Evolutionary conservation across 2,113 vertebrate species (phyloP), one percentile per base, ranked within the genome.

Genomic region (Irena cyanogastra): DNA sequence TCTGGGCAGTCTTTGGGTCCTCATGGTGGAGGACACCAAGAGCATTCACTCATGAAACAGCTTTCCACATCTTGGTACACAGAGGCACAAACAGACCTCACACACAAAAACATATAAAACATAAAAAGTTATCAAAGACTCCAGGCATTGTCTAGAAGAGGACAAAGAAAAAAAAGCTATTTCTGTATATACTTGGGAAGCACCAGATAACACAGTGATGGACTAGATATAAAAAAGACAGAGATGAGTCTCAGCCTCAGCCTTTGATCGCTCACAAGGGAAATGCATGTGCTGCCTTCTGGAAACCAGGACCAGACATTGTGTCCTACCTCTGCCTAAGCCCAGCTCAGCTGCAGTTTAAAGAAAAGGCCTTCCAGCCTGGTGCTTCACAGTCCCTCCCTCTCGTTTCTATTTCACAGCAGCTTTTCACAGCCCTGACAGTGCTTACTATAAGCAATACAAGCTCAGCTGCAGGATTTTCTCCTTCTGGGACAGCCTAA

Each of bases 121-220:
- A n/a, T 11, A 28, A 11, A 45, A 89, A 81, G 35, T 78, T 68
- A 87, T 21, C 33, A 78, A 71, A 89, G 21, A 42, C 26, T 72
- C 74, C 59, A 89, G 8, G 8, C 35, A 59, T 22, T 21, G 18
- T 64, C 54, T 74, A 68, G 45, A 65, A 83, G 69, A 94, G 49
- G 78, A 83, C 60, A 84, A 83, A 89, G 50, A 64, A 37, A 19
- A 17, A 24, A 11, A 23, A 64, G 20, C 56, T 81, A 50, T 87
- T 94, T 92, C 90, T 89, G 87, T 59, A 92, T 56, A 81, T 83
- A 81, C 68, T 86, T 90, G 85, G 85, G 85, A 83, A 71, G 59
- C 75, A 85, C 82, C 85, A 94, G 83, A 77, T 59, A 89, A 66
- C 76, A 65, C 50, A 85, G 60, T 57, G 75, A 85, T 66, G 59